Base-by-base conservation (phyloP, 2,113 vertebrate genomes). In the Nettapus auritus region DNA sequence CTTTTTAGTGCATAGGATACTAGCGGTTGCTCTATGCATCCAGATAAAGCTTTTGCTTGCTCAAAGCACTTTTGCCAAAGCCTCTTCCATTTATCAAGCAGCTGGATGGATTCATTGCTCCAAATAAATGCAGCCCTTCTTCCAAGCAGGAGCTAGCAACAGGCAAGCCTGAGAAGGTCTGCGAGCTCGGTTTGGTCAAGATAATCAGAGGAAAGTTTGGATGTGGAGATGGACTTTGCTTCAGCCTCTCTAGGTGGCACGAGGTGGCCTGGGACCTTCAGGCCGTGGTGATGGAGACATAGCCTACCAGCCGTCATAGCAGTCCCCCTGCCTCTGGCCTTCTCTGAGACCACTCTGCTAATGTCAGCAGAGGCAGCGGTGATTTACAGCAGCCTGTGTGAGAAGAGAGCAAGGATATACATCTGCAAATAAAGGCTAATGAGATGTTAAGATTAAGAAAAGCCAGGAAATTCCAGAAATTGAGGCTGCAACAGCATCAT, bases 391-490 rank as follows among this genome's bases (percentile, higher is more conserved):
- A 86, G 82, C 21, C 73, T 53, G 57, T 96, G 89, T 53, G 68
- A 95, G 85, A 95, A 64, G 40, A 92, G 68, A 91, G 62, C 73
- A 84, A 90, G 88, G 88, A 93, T 84, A 84, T 71, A 63, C 77
- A 93, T 92, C 88, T 95, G 90, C 94, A 94, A 95, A 95, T 94
- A 83, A 95, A 90, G 0, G 33, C 53, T 83, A 95, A 94, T 90
- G 88, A 93, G 90, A 95, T 86, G 73, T 90, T 93, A 84, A 94
- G 93, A 90, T 88, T 95, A 90, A 79, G 95, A 60, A 86, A 94
- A 93, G 73, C 83, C 95, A 97, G 94, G 92, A 96, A 96, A 96
- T 96, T 89, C 95, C 95, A 97, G 89, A 89, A 91, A 80, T 1
- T 86, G 77, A n/a, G 53, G 40, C 80, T 90, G 79, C 94, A 88